A percentile compares a stretch with the other conserved stretches of the same genome.
These are phyloP conservation scores for Tinea pellionella DNA, from an alignment of 2,888 invertebrate species.

Conservation along the genomic window DNA sequence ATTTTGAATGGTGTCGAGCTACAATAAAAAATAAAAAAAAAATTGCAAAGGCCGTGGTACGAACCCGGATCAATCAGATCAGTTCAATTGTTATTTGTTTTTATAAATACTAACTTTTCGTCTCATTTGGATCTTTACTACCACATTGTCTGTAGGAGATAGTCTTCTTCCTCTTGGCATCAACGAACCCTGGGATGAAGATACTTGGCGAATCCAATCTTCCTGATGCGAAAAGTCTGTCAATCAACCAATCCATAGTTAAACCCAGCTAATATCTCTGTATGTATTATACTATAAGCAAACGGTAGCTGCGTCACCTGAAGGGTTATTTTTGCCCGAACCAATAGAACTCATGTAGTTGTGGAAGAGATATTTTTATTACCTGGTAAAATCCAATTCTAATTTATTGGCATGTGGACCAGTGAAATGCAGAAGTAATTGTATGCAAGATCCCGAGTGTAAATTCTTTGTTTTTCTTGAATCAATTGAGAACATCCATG, in stretches of 20 bases:
- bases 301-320: no score
- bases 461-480: constrained; percentile 81
- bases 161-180: constrained; percentile 76
- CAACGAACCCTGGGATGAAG: constrained; percentile 80
- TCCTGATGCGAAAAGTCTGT: constrained; percentile 75
- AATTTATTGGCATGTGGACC: constrained; percentile 82
- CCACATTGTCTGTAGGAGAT: constrained; percentile 83
- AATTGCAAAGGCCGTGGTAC: no score
- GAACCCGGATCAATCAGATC: no score
- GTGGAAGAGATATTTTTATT: neutral
- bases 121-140: constrained; percentile 79
- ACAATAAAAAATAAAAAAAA: no score
- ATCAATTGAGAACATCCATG: constrained; percentile 91
- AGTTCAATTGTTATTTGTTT: no score
- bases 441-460: constrained; percentile 81
- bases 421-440: constrained; percentile 84
- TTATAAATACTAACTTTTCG: constrained; percentile 39
- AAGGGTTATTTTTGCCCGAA: no score
- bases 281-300: no score
- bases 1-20: no score
- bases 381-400: constrained; percentile 82
- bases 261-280: no score
- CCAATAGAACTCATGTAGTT: no score
- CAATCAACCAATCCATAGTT: constrained; percentile 70
- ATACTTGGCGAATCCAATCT: constrained; percentile 80